Base-by-base conservation (phyloP, 2,888 invertebrate species). In the Graphium colonna region DNA sequence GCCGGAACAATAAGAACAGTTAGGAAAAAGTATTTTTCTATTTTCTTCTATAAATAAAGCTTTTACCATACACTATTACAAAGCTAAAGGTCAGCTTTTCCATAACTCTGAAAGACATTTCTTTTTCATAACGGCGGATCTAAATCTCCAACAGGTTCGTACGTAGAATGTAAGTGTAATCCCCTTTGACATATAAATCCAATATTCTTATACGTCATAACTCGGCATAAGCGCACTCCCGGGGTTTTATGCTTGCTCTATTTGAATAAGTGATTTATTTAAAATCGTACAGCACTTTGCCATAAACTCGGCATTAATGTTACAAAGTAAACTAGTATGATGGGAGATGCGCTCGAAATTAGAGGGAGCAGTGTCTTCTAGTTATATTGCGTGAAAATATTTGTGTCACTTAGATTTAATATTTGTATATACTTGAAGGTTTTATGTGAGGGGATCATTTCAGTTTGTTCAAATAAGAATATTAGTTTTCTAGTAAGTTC, bases 251-350 rank as follows among this genome's bases (percentile, higher is more conserved):
- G 33, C 17, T 40, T 52, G 40, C 15, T 41, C 31, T 52, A 47
- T 47, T 52, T 36, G 52, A 47, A 47, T 47, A 42, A 52, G 42
- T 47, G 46, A 52, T 47, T 52, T 46, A 42, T 52, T 42, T 38
- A 26, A 38, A 43, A 21, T 42, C 41, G 18, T 18, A 15, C 46
- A 40, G 31, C 21, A 31, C 18, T 17, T 42, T 41, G 33, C 16
- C 12, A 28, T 15, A 41, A 18, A 52, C 45, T 40, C 31, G 18
- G 33, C 21, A 52, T 41, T 46, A 46, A 31, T 18, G n/a, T 21
- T 31, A 40, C 40, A 8, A 40, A 40, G 28, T 26, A 17, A 43
- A 44, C 43, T n/a, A n/a, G n/a, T n/a, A 17, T 36, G 12, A 36
- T 15, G 5, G 31, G 31, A 17, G n/a, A 10, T 8, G 9, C 17